Evolutionary conservation across 1,140 invertebrate genomes (phyloP), one percentile per base, ranked within the genome.

Genomic region (Drosophila setifemur): DNA sequence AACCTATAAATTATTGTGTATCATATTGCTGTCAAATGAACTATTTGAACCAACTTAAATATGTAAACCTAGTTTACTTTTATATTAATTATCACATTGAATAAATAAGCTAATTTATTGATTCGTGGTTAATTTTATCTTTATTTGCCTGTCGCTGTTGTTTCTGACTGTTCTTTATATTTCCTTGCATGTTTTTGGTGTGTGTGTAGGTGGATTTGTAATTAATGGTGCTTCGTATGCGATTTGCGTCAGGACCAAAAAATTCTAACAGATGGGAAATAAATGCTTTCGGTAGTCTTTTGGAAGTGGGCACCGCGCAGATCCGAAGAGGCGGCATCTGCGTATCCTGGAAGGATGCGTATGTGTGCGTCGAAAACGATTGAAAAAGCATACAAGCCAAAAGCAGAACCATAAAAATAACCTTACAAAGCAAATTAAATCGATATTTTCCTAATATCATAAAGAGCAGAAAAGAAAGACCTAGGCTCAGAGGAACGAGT

Each of bases 141-240:
- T 26, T 11, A 12, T 42, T 3, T 19, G 4, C n/a, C 23, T 19
- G 12, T 23, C 11, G 26, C 53, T 35, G 25, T 66, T 54, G 50
- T 16, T 43, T 25, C 61, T 49, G 53, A 21, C 53, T 76, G 73
- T 53, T 75, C 58, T 66, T 75, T 63, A 69, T 64, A 72, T 52
- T 70, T 28, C 47, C 55, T 44, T 42, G 71, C 42, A 33, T 57
- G 71, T 60, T 44, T 14, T 31, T 48, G 47, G 44, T 77, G 67
- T 76, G 57, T 68, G 42, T 79, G 70, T 81, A 68, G 71, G 76
- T 57, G 60, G 76, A 81, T 74, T 81, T 74, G 71, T 74, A 81
- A 81, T 81, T 81, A 75, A 81, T 81, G 71, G 67, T 72, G 77
- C 71, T 81, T 81, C 52, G 60, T 79, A 67, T 79, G 76, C 76